Conservation (phyloP, 1,140 invertebrate genomes). For the Mactra quadrangularis region DNA sequence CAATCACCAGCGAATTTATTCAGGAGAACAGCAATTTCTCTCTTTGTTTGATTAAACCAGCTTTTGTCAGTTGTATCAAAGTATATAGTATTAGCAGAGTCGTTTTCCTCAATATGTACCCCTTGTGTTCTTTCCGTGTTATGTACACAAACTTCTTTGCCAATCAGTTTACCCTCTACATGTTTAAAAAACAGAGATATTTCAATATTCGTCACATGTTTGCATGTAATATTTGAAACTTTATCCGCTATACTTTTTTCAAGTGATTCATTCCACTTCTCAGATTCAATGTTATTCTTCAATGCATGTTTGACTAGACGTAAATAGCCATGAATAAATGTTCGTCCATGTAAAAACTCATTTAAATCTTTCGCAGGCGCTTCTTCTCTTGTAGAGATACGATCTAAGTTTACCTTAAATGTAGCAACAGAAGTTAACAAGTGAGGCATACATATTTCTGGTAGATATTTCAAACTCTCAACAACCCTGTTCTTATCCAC, state of each 20-base stretch:
- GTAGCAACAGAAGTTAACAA: conserved; percentile 66
- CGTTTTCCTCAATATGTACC: conserved; percentile 23
- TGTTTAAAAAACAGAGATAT: neutral
- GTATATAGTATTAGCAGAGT: neutral
- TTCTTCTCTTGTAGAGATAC: neutral
- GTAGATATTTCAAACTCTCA: conserved; percentile 59
- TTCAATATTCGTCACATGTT: conserved; percentile 12
- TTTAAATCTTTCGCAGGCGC: neutral
- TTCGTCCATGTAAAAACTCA: conserved; percentile 17
- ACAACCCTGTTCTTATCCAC: neutral
- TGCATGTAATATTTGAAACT: neutral
- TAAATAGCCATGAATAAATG: conserved; percentile 58
- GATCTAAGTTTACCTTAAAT: conserved; percentile 59
- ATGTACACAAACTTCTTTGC: neutral
- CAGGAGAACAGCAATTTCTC: neutral
- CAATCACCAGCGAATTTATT: neutral
- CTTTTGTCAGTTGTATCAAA: neutral
- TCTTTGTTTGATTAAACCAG: neutral
- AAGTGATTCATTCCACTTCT: neutral
- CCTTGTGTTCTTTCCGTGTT: neutral
- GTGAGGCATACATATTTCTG: conserved; percentile 47
- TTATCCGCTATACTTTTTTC: neutral
- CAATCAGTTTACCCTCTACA: conserved; percentile 1
- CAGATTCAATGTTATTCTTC: neutral
- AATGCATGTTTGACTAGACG: conserved; percentile 52